Evolutionary conservation across 2,113 vertebrate genomes (phyloP).

Genomic region (Andinoacara biseriatus): DNA sequence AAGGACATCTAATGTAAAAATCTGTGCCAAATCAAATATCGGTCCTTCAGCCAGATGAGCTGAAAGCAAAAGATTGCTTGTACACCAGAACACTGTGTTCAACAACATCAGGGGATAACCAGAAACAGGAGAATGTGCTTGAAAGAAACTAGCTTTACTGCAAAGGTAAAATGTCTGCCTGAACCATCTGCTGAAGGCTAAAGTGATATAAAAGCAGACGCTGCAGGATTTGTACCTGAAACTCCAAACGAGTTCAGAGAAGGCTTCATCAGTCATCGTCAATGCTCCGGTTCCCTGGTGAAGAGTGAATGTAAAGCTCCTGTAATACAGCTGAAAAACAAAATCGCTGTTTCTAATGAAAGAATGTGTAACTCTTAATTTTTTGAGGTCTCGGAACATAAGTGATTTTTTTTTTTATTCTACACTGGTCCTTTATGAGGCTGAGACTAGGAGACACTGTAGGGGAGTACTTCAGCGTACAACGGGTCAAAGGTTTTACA

Average conservation of each 20-base stretch:
- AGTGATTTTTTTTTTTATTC: not conserved
- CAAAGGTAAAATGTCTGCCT: slow-evolving; percentile 8
- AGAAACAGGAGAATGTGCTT: slow-evolving; percentile 21
- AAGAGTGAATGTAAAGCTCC: not conserved
- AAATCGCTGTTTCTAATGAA: not conserved
- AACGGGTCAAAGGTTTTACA: slow-evolving; percentile 26
- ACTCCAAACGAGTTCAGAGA: slow-evolving; percentile 24
- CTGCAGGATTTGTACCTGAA: slow-evolving; percentile 11
- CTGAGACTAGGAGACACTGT: not conserved
- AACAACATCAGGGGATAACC: not conserved
- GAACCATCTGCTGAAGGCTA: slow-evolving; percentile 42
- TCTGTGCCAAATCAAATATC: not conserved
- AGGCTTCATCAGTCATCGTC: not conserved
- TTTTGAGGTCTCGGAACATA: not conserved
- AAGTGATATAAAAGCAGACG: slow-evolving; percentile 2
- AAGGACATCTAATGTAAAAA: not conserved
- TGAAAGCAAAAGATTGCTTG: not conserved
- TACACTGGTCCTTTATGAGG: slow-evolving; percentile 4
- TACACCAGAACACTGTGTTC: not conserved
- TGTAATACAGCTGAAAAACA: accelerated
- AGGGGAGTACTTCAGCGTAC: not conserved
- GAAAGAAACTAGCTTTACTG: slow-evolving; percentile 16
- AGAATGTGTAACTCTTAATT: not conserved
- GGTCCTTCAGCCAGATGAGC: not conserved
- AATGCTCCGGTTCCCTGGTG: not conserved